A percentile compares a stretch with the other conserved stretches of the same genome.
Evolutionary conservation across 2,888 invertebrate species (phyloP).

Genomic region (Zygaena filipendulae): DNA sequence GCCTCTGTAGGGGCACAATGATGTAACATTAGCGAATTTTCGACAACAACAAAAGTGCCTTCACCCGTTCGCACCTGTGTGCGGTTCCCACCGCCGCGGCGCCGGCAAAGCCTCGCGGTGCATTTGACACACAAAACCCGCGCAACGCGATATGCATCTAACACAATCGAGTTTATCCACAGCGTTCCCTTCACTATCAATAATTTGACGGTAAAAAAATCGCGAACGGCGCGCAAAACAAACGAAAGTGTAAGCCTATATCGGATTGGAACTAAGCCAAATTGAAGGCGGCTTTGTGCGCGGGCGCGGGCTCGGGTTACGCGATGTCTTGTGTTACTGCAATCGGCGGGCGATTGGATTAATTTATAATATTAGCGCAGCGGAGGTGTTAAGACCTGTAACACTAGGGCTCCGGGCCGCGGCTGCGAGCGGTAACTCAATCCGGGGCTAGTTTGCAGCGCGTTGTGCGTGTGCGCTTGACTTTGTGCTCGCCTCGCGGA

Average conservation of each 20-base stretch:
- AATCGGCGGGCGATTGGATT: conserved; percentile 9
- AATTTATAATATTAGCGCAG: conserved; percentile 7
- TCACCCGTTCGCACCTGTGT: conserved; percentile 56
- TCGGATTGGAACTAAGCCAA: conserved; percentile 11
- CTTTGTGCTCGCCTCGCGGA: too few relatives aligned
- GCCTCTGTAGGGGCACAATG: conserved; percentile 23
- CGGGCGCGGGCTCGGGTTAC: conserved; percentile 25
- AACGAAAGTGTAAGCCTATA: conserved; percentile 15
- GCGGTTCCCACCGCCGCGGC: conserved; percentile 24
- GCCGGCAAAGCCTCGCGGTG: conserved; percentile 25
- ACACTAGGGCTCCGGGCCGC: too few relatives aligned
- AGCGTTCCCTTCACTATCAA: conserved; percentile 15
- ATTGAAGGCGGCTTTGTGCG: conserved; percentile 27
- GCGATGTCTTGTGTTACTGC: conserved; percentile 6
- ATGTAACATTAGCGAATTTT: conserved; percentile 33
- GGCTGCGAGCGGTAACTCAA: too few relatives aligned
- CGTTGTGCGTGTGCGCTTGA: too few relatives aligned
- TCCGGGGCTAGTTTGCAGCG: background rate
- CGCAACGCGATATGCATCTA: conserved; percentile 41
- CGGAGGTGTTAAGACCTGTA: conserved; percentile 28
- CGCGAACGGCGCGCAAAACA: conserved; percentile 19
- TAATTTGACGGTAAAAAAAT: background rate
- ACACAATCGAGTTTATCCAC: conserved; percentile 28
- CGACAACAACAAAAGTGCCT: conserved; percentile 16
- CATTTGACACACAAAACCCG: conserved; percentile 40